These are phyloP conservation scores for Drosophila orena DNA, from an alignment of 1,140 invertebrate genomes.

Conservation along the genomic window DNA sequence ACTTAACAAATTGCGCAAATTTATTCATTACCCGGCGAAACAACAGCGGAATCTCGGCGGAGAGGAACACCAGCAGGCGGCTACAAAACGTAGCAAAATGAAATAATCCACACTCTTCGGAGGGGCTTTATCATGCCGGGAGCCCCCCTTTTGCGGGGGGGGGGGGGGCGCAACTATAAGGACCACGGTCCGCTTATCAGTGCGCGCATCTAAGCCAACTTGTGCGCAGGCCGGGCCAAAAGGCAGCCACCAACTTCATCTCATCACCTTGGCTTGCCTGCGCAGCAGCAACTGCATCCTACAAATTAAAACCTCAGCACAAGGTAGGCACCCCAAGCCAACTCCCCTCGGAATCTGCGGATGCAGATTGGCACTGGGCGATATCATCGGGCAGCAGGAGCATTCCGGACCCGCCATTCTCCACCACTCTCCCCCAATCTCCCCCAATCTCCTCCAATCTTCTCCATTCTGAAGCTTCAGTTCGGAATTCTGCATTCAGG, in stretches of 20 bases:
- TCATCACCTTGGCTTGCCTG: conserved; percentile 58
- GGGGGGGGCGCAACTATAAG: not conserved
- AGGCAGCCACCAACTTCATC: conserved; percentile 66
- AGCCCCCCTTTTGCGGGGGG: not conserved
- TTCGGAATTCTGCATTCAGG: conserved; percentile 40
- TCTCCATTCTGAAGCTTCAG: not conserved
- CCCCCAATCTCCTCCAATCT: not conserved
- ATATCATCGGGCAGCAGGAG: conserved; percentile 55
- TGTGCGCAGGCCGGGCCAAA: conserved; percentile 54
- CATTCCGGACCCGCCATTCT: conserved; percentile 7
- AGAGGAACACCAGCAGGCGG: conserved; percentile 40
- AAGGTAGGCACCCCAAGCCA: conserved; percentile 13
- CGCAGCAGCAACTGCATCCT: conserved; percentile 60
- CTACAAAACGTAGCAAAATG: conserved; percentile 79
- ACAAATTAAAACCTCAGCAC: conserved; percentile 82
- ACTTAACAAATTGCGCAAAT: conserved; percentile 84
- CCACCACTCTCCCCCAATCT: not conserved
- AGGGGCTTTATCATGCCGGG: conserved; percentile 71
- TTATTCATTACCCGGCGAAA: conserved; percentile 81
- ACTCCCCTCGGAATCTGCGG: conserved; percentile 34
- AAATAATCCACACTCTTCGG: conserved; percentile 81
- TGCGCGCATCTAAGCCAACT: conserved; percentile 68
- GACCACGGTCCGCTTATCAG: conserved; percentile 66
- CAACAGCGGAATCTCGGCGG: conserved; percentile 33
- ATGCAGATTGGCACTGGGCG: conserved; percentile 71